A percentile compares a stretch with the other conserved stretches of the same genome.
Conservation (phyloP, 2,888 invertebrate genomes). For the Mesoligia furuncula region DNA sequence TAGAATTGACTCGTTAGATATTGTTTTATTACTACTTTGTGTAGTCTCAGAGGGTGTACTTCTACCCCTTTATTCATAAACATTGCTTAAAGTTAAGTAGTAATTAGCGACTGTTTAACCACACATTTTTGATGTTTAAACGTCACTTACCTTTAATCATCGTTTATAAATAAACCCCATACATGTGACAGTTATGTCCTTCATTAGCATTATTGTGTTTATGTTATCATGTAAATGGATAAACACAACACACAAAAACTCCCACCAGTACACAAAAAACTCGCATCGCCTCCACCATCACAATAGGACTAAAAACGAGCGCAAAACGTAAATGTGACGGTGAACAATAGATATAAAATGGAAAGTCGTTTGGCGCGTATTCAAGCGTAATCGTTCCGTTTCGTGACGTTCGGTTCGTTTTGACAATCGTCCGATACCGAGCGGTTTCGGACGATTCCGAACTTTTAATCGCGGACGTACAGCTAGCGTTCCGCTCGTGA, state of each 20-base stretch:
- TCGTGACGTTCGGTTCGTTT: conserved; percentile 50
- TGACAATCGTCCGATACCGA: conserved; percentile 26
- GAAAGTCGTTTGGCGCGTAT: conserved; percentile 56
- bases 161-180: not conserved
- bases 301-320: conserved; percentile 34
- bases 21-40: not conserved
- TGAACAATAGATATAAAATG: conserved; percentile 48
- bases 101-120: not conserved
- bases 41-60: not conserved
- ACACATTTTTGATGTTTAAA: not conserved
- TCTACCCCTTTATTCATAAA: not conserved
- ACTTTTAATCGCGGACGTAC: conserved; percentile 9
- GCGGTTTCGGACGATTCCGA: conserved; percentile 5
- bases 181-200: not conserved
- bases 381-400: conserved; percentile 50
- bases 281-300: not conserved
- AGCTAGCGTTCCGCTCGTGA: conserved; percentile 34
- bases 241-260: not conserved
- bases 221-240: not conserved
- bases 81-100: not conserved
- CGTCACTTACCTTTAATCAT: not conserved
- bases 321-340: conserved; percentile 25
- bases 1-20: not conserved
- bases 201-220: not conserved
- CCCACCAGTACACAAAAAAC: conserved; percentile 12